Percentiles rank a stretch among this genome's conserved stretches.
These are phyloP conservation scores for Drosophila saltans DNA, from an alignment of 1,140 invertebrate species.

Conservation along the genomic window DNA sequence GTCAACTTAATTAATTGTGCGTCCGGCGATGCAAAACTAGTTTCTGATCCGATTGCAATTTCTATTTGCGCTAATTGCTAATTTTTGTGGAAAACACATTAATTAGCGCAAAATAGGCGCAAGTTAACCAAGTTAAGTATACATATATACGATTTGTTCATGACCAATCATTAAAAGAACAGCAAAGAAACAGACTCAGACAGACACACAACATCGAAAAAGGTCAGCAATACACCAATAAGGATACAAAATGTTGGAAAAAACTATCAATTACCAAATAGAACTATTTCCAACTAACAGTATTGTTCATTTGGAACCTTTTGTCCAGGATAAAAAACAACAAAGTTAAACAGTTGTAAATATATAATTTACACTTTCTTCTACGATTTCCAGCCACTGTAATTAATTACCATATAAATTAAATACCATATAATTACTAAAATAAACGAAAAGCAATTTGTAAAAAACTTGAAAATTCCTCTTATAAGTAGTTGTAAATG, in stretches of 20 bases:
- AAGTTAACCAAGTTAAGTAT: constrained; percentile 39
- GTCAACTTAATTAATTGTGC: constrained; percentile 81
- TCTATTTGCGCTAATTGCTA: constrained; percentile 79
- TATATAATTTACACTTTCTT: too few species aligned
- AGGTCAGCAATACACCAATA: not conserved
- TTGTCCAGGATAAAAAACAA: too few species aligned
- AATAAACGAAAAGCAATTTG: too few species aligned
- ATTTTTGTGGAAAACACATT: constrained; percentile 81
- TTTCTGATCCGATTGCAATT: constrained; percentile 56
- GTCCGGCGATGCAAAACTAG: constrained; percentile 60
- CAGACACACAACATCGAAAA: not conserved
- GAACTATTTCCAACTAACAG: too few species aligned
- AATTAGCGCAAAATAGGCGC: constrained; percentile 77
- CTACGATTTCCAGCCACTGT: too few species aligned
- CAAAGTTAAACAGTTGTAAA: too few species aligned
- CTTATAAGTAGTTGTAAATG: not conserved
- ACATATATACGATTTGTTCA: not conserved
- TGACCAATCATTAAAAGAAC: not conserved
- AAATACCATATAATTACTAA: too few species aligned
- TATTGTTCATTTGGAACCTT: too few species aligned
- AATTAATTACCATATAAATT: too few species aligned
- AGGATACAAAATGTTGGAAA: too few species aligned
- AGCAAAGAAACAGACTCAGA: not conserved
- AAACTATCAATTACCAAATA: too few species aligned
- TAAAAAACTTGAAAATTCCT: too few species aligned